Percentiles rank a stretch among this genome's conserved stretches.
phyloP scores from a whole-genome alignment of 2,888 invertebrate species.

The Tenthredo livida region DNA sequence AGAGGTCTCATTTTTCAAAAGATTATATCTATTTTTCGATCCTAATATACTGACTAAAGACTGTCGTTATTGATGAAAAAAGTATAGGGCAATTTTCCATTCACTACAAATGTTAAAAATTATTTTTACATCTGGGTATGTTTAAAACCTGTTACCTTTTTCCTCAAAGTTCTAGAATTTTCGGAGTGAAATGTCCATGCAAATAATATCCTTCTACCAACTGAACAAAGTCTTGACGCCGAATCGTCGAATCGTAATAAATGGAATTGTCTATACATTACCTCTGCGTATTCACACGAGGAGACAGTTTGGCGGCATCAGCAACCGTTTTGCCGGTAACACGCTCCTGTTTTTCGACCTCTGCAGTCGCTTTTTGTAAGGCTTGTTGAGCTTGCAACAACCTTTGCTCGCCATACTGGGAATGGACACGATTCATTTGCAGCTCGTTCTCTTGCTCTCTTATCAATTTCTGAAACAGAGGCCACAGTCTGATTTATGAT shows the following conservation, averaged over 20 bases:
- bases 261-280: conserved; percentile 63
- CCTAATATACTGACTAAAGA: too few species aligned
- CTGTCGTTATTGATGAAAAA: too few species aligned
- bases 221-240: neutral
- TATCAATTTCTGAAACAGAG: conserved; percentile 77
- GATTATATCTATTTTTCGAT: too few species aligned
- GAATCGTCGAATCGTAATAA: neutral
- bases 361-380: conserved; percentile 65
- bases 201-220: too few species aligned
- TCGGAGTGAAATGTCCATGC: too few species aligned
- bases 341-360: conserved; percentile 75
- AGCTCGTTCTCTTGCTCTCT: conserved; percentile 76
- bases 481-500: neutral
- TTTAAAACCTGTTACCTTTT: too few species aligned
- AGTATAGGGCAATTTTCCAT: too few species aligned
- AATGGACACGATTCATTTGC: conserved; percentile 63
- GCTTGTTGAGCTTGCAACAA: conserved; percentile 60
- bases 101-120: too few species aligned
- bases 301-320: conserved; percentile 79
- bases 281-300: conserved; percentile 79
- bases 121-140: too few species aligned
- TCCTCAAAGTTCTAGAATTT: too few species aligned
- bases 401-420: conserved; percentile 59
- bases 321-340: conserved; percentile 72
- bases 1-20: too few species aligned